Conservation (phyloP, 1,140 invertebrate genomes). For the Chironomus tepperi region DNA sequence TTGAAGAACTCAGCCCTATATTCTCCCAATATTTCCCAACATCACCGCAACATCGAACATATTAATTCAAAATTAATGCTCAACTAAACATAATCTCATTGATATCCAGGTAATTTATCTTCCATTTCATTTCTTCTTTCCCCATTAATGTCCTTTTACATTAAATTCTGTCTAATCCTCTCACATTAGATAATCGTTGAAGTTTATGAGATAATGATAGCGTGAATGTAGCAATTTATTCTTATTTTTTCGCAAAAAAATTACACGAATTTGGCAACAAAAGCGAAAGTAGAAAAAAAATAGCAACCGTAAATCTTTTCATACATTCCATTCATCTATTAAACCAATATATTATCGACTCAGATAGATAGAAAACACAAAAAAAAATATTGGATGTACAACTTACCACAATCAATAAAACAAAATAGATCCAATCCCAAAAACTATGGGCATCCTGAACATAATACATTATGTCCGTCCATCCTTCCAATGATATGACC, state of each 20-base stretch:
- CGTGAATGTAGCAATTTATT: conserved; percentile 21
- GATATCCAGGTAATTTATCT: too few species aligned
- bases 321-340: conserved; percentile 4
- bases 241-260: too few species aligned
- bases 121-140: too few species aligned
- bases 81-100: too few species aligned
- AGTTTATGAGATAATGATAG: conserved; percentile 14
- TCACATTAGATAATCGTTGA: conserved; percentile 8
- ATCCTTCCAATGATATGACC: conserved; percentile 81
- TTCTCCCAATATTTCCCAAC: too few species aligned
- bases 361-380: background rate
- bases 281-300: background rate
- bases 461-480: conserved; percentile 99
- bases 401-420: conserved; percentile 96
- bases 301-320: background rate
- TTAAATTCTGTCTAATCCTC: background rate
- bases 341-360: too few species aligned
- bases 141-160: too few species aligned
- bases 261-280: background rate
- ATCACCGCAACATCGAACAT: too few species aligned
- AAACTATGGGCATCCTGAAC: conserved; percentile 99
- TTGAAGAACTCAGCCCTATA: too few species aligned
- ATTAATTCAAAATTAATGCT: too few species aligned
- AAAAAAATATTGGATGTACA: conserved; percentile 23
- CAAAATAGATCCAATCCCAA: conserved; percentile 99